phyloP scores from a whole-genome alignment of 2,888 invertebrate species.

The Pristionchus exspectatus region DNA sequence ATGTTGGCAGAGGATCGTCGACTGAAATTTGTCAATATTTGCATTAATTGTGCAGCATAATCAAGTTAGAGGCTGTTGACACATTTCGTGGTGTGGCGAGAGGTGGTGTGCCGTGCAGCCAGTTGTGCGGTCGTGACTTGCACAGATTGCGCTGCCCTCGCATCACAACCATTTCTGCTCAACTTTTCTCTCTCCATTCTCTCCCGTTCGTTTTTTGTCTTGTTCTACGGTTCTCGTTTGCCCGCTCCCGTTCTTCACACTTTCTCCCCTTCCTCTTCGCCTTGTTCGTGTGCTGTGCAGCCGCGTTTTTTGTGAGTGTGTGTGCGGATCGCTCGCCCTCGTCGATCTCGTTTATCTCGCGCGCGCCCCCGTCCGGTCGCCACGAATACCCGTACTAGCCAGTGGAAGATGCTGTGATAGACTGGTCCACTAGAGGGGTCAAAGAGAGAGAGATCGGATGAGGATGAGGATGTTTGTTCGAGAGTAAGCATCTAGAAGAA shows the following conservation, averaged over 20 bases:
- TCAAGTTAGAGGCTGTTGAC: not conserved
- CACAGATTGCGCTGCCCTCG: not conserved
- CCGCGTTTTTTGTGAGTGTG: constrained; percentile 21
- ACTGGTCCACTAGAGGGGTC: constrained; percentile 21
- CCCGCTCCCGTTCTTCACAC: constrained; percentile 7
- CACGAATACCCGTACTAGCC: constrained; percentile 45
- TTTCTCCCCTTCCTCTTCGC: constrained; percentile 3
- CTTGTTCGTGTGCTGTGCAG: constrained; percentile 8
- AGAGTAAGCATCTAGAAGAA: not conserved
- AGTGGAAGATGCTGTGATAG: not conserved
- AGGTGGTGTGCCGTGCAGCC: constrained; percentile 2
- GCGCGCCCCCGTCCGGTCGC: constrained; percentile 28
- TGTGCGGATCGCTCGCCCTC: not conserved
- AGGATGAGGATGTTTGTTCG: not conserved
- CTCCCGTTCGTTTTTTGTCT: constrained; percentile 20
- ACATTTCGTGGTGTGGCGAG: constrained; percentile 1
- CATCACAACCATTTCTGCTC: not conserved
- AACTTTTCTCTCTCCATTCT: constrained; percentile 23
- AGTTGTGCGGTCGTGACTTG: constrained; percentile 24
- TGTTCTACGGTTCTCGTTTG: not conserved
- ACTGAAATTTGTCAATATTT: constrained; percentile 39
- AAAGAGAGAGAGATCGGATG: constrained; percentile 19
- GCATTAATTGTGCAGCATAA: not conserved
- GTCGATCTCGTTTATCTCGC: constrained; percentile 36
- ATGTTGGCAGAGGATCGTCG: not conserved